These are phyloP conservation scores for Solenopsis fugax DNA, from an alignment of 1,140 invertebrate genomes.

Conservation along the genomic window DNA sequence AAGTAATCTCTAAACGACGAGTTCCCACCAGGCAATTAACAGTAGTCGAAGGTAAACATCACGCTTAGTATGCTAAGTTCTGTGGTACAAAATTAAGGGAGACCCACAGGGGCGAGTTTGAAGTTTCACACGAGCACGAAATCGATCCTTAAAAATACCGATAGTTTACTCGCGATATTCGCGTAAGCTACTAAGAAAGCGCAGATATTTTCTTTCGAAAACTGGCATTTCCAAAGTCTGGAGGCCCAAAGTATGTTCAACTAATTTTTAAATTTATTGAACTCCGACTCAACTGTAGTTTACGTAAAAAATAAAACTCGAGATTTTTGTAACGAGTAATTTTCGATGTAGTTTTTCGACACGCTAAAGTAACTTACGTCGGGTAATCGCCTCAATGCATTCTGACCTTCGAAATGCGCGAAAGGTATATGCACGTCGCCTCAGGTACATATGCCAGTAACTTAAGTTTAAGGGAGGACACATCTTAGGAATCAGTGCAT, in stretches of 20 bases:
- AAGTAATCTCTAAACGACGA: slow-evolving; percentile 66
- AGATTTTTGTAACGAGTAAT: slow-evolving; percentile 67
- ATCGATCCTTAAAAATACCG: not conserved
- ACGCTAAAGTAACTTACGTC: slow-evolving; percentile 78
- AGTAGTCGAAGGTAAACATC: slow-evolving; percentile 70
- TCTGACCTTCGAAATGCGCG: slow-evolving; percentile 67
- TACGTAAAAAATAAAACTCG: slow-evolving; percentile 59
- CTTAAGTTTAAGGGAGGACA: slow-evolving; percentile 67
- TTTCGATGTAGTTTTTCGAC: slow-evolving; percentile 76
- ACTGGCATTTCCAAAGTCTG: not conserved
- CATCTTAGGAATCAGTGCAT: slow-evolving; percentile 77
- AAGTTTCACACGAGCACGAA: not conserved
- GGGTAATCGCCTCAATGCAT: slow-evolving; percentile 70
- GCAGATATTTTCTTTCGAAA: slow-evolving; percentile 22
- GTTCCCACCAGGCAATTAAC: slow-evolving; percentile 70
- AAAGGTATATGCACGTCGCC: slow-evolving; percentile 65
- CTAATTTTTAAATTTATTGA: slow-evolving; percentile 31
- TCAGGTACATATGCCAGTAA: slow-evolving; percentile 69
- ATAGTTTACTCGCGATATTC: not conserved
- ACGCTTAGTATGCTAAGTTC: slow-evolving; percentile 72
- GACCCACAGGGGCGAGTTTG: slow-evolving; percentile 24
- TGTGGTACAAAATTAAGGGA: slow-evolving; percentile 71
- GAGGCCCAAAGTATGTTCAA: not conserved
- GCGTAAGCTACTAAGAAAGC: slow-evolving; percentile 13
- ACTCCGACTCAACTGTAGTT: slow-evolving; percentile 67